Evolutionary conservation across 2,113 vertebrate species (phyloP).

Genomic region (Proterorhinus semilunaris): DNA sequence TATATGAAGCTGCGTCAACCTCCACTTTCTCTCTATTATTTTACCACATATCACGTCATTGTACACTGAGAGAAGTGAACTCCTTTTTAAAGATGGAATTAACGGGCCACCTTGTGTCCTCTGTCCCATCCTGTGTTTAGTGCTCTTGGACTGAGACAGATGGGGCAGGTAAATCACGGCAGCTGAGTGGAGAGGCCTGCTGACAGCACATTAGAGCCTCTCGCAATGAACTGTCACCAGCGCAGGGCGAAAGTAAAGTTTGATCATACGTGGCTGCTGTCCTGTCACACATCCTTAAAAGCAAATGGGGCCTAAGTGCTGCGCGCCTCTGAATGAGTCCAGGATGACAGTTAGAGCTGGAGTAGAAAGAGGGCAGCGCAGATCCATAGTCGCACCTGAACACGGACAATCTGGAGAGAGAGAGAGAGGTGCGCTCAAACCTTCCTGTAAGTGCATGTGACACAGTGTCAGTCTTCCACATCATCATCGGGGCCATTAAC

Average conservation of each 20-base stretch:
- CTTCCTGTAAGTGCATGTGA: slow-evolving; percentile 67
- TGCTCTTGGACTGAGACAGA: slow-evolving; percentile 72
- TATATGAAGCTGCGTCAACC: background rate
- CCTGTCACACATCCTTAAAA: slow-evolving; percentile 82
- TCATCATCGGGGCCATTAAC: slow-evolving; percentile 71
- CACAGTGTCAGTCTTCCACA: slow-evolving; percentile 74
- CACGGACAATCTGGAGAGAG: slow-evolving; percentile 64
- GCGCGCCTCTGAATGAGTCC: slow-evolving; percentile 65
- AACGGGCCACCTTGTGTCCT: slow-evolving; percentile 46
- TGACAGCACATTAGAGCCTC: slow-evolving; percentile 81
- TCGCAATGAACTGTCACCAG: slow-evolving; percentile 78
- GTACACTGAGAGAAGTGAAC: background rate
- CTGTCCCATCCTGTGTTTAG: slow-evolving; percentile 51
- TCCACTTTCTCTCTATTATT: background rate
- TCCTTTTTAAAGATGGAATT: slow-evolving; percentile 40
- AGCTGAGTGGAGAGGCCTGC: slow-evolving; percentile 74
- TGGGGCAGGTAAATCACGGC: slow-evolving; percentile 78
- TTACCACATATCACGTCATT: background rate
- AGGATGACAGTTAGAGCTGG: slow-evolving; percentile 71
- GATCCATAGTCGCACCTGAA: slow-evolving; percentile 57
- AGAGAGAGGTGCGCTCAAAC: slow-evolving; percentile 45
- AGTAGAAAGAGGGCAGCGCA: slow-evolving; percentile 61
- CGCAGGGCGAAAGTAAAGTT: slow-evolving; percentile 73
- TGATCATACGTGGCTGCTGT: slow-evolving; percentile 76
- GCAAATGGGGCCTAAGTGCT: slow-evolving; percentile 81